phyloP scores from a whole-genome alignment of 2,888 invertebrate species.

The Disparrhopalites patrizii region DNA sequence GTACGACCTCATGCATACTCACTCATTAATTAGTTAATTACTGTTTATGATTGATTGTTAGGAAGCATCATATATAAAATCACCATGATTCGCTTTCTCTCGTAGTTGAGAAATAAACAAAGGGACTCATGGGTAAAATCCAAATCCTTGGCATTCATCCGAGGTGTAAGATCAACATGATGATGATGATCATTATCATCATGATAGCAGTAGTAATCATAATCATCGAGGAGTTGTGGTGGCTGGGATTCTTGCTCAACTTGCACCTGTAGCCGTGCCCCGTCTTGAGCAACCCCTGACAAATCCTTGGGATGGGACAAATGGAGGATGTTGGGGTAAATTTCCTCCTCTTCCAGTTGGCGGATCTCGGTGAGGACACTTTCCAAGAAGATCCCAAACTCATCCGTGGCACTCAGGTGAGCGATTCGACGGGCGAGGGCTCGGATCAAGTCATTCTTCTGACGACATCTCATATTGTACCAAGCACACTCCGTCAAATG shows the following conservation, averaged over 20 bases:
- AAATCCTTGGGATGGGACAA: conserved; percentile 13
- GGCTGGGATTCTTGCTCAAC: not conserved
- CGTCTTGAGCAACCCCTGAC: not conserved
- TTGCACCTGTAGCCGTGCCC: not conserved
- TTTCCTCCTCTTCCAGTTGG: conserved; percentile 27
- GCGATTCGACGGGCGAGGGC: conserved; percentile 43
- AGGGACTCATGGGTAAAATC: conserved; percentile 46
- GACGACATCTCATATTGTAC: conserved; percentile 45
- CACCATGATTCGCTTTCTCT: conserved; percentile 47
- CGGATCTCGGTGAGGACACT: conserved; percentile 45
- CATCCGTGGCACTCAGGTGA: conserved; percentile 45
- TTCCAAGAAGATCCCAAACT: conserved; percentile 44
- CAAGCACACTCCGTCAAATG: conserved; percentile 40
- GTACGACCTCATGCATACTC: too few relatives aligned
- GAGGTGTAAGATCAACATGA: not conserved
- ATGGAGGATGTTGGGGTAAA: conserved; percentile 21
- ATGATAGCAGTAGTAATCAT: too few relatives aligned
- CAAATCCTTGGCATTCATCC: conserved; percentile 10
- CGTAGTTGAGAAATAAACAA: conserved; percentile 38
- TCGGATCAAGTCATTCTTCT: conserved; percentile 46
- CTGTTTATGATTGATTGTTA: not conserved
- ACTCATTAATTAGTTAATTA: conserved; percentile 12
- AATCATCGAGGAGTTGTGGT: not conserved
- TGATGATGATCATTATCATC: too few relatives aligned
- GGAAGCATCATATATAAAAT: conserved; percentile 20